Percentiles rank a stretch among this genome's conserved stretches.
Evolutionary conservation across 2,113 vertebrate genomes (phyloP).

Genomic region (Cisticola juncidis): DNA sequence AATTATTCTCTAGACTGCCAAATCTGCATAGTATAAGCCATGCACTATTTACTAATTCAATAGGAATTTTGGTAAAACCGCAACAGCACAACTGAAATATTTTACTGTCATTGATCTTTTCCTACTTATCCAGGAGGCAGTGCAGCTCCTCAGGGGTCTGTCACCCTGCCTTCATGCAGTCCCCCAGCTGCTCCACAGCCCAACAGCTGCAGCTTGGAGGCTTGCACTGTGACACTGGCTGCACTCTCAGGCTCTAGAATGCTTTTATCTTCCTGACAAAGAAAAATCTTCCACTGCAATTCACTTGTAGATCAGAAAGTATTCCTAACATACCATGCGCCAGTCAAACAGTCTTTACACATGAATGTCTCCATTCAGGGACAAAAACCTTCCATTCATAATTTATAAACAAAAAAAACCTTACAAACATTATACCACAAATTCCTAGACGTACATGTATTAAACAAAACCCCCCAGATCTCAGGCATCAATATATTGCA

Average conservation of each 20-base stretch:
- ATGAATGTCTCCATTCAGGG: constrained; percentile 57
- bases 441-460: neutral
- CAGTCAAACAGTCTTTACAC: constrained; percentile 51
- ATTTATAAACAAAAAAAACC: constrained; percentile 31
- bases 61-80: neutral
- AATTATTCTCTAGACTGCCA: neutral
- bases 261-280: constrained; percentile 76
- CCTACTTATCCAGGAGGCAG: neutral
- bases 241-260: constrained; percentile 48
- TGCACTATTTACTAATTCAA: neutral
- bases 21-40: neutral
- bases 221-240: neutral
- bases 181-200: neutral
- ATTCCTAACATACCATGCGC: constrained; percentile 48
- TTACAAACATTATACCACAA: constrained; percentile 11
- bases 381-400: constrained; percentile 44
- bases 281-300: constrained; percentile 69
- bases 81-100: neutral
- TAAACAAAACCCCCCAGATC: neutral
- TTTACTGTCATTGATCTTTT: neutral
- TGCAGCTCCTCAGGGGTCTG: neutral
- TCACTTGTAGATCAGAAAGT: constrained; percentile 64
- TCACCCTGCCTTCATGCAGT: neutral
- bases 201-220: constrained; percentile 19
- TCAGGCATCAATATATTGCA: neutral